These are phyloP conservation scores for Perdita meconis DNA, from an alignment of 2,888 invertebrate species.

Conservation along the genomic window DNA sequence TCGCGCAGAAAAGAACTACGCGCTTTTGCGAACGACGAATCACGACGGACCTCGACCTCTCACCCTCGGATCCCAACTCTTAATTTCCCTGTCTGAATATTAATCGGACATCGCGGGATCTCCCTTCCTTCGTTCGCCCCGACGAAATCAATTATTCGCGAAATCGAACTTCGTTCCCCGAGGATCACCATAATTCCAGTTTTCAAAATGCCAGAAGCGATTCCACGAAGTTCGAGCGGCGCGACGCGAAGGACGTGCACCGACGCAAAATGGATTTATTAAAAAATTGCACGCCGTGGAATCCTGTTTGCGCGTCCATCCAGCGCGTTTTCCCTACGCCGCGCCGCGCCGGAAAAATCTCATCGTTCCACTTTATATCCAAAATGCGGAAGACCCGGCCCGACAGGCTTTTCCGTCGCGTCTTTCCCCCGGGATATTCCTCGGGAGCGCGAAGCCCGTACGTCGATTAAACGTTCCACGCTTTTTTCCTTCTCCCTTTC, in stretches of 20 bases:
- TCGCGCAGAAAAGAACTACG: too few relatives aligned
- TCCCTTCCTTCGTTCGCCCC: neutral
- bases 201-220: slow-evolving; percentile 22
- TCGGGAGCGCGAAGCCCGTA: slow-evolving; percentile 20
- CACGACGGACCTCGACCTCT: neutral
- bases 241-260: slow-evolving; percentile 54
- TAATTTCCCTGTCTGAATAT: neutral
- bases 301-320: slow-evolving; percentile 51
- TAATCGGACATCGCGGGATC: too few relatives aligned
- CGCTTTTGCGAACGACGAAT: neutral
- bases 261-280: slow-evolving; percentile 63
- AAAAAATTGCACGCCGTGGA: slow-evolving; percentile 61
- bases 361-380: slow-evolving; percentile 64
- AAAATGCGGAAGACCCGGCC: slow-evolving; percentile 59
- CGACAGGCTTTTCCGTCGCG: slow-evolving; percentile 70
- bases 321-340: slow-evolving; percentile 35
- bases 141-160: slow-evolving; percentile 1
- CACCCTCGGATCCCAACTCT: too few relatives aligned
- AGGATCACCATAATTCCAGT: slow-evolving; percentile 17
- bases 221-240: slow-evolving; percentile 44
- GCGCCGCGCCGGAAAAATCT: slow-evolving; percentile 59
- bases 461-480: slow-evolving; percentile 69
- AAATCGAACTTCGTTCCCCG: neutral
- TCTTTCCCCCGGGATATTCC: slow-evolving; percentile 53
- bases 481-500: slow-evolving; percentile 49